Evolutionary conservation across 2,113 vertebrate genomes (phyloP), one percentile per base, ranked within the genome.

Genomic region (Syrmaticus mikado): DNA sequence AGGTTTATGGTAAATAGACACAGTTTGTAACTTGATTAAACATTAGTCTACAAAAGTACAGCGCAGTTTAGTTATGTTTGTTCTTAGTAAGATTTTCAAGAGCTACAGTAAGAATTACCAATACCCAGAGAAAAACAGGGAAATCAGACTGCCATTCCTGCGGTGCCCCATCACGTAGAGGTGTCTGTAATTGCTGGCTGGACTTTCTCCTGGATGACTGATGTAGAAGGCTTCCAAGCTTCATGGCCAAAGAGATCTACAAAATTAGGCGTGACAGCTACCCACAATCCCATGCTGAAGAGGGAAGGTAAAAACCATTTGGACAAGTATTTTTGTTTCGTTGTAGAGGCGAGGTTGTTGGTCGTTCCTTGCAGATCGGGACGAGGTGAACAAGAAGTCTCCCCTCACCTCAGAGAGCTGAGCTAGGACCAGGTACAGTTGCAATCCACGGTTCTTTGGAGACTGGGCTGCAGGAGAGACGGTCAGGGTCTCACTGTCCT

Each of bases 341-440:
- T 82, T 92, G 89, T 89, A 85, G 92, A 87, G 32, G 82, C 64
- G 76, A 27, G 60, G 50, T 73, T 89, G 64, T 91, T 80, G 89
- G 67, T 91, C 6, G 1, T 92, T 90, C 80, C 70, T 90, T 88
- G 80, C 74, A 84, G 77, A 41, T 65, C 1, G 4, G 73, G 88
- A 91, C 0, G 7, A 85, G 82, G 82, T 85, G 87, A 85, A 71
- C 75, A 45, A 79, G 89, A 87, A 91, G 74, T 34, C 8, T 10
- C 92, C 92, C 87, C 60, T 92, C 74, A 28, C 36, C 82, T 91
- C 82, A 30, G 81, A 94, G 82, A 87, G 82, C 87, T 96, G 91
- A 92, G 89, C 86, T 87, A 66, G 94, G 94, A 92, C 19, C 84
- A 92, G 90, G 83, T 73, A 66, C 84, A 68, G 71, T 4, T 79